Base-by-base conservation (phyloP, 1,140 invertebrate genomes). In the Trichonephila clavipes region DNA sequence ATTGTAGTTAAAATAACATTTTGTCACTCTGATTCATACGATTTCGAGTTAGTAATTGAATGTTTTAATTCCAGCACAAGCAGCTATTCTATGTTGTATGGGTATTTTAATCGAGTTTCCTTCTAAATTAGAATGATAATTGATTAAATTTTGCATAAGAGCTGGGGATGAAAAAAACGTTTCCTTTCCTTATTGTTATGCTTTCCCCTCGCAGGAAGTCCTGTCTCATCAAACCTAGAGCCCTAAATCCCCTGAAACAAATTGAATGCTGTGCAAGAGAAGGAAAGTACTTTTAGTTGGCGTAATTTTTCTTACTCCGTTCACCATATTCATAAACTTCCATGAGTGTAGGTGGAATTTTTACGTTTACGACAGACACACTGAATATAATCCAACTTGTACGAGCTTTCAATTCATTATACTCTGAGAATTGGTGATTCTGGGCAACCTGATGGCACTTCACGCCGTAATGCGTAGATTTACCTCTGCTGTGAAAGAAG, bases 311-410 rank as follows among this genome's bases (percentile, higher is more conserved):
- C 59, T 64, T 64, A 64, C 12, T 88, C 34, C 86, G 18, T 8
- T 77, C 88, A 19, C 62, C 88, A 69, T 89, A 89, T 89, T 89
- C 88, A 89, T 89, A 89, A 89, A 89, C 88, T 44, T 89, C 16
- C 34, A 14, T 16, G 14, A 34, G 72, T 28, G 44, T 59, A 58
- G 44, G 44, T 59, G 44, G 44, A 58, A 85, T 51, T 77, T 19
- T 77, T 77, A 34, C 72, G 28, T 77, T 34, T 40, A 77, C 72
- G 28, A 77, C 72, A 77, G 72, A 40, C 28, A 77, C 28, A 14
- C 24, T n/a, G 72, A 40, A 28, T 77, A 34, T 77, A 77, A 77
- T 77, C 69, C 72, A 77, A 77, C 72, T 77, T 77, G 72, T 77
- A 77, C 72, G 72, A 77, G 72, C 72, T 77, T 28, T 77, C 72